Base-by-base conservation (phyloP, 1,140 invertebrate species). In the Glomeris maerens region DNA sequence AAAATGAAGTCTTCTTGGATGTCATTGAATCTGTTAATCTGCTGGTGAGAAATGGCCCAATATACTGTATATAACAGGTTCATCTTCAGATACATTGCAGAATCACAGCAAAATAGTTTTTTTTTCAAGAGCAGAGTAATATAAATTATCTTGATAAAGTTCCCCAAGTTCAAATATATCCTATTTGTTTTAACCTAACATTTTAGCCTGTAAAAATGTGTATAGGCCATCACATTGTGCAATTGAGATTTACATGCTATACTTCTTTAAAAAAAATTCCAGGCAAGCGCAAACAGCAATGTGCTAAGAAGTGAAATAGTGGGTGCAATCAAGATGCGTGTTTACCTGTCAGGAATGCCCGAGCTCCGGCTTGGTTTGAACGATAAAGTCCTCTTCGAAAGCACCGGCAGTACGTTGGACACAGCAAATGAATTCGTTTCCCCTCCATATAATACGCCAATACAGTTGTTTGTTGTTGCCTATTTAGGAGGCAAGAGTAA, bases 1-100 rank as follows among this genome's bases (percentile, higher is more conserved):
- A 98, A 69, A 99, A 99, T 71, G 96, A 99, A 76, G 95, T 99
- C 1, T 99, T 99, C 62, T 74, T 99, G 0, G 96, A 99, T 75
- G 96, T 99, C 1, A 98, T 99, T 57, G 96, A 99, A 67, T 97
- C 91, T 7, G 92, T 99, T 1, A 98, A 99, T 71, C 71, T 99
- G 46, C 66, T 98, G 62, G 78, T 79, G 62, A 65, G 70, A 59
- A 45, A 44, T 39, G 39, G 26, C 27, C 17, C 5, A 4, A 7
- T 7, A 42, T 42, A 5, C 5, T 21, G 17, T 42, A 5, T 42
- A 4, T 42, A 42, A 5, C 40, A 25, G 5, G 10, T 5, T 42
- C 10, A 7, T 42, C 25, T 4, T 42, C 17, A 21, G 10, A 17
- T 5, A 7, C n/a, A n/a, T n/a, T n/a, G n/a, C n/a, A n/a, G n/a